Evolutionary conservation across 2,888 invertebrate species (phyloP).

Genomic region (Acrobasis consociella): DNA sequence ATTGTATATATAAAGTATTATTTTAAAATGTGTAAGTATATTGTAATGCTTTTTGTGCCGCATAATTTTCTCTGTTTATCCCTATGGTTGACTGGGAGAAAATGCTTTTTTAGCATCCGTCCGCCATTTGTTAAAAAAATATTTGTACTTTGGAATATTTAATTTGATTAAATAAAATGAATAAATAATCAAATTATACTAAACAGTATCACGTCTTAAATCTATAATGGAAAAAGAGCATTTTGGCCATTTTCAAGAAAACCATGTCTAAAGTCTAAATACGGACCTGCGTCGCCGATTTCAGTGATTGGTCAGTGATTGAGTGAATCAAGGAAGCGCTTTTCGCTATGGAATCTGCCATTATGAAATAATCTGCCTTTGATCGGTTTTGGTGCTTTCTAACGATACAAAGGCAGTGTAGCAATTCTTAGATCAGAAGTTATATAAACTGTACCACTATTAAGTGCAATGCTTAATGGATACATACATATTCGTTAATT

Average conservation of each 20-base stretch:
- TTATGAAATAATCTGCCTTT: slow-evolving; percentile 16
- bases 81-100: no score
- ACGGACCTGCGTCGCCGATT: slow-evolving; percentile 17
- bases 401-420: slow-evolving; percentile 7
- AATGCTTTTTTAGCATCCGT: no score
- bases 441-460: slow-evolving; percentile 15
- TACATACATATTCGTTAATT: not conserved
- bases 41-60: no score
- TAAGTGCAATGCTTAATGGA: not conserved
- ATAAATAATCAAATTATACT: no score
- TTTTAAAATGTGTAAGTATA: no score
- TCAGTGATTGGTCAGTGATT: slow-evolving; percentile 26
- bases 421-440: slow-evolving; percentile 17
- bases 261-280: not conserved
- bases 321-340: slow-evolving; percentile 31
- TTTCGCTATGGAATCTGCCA: slow-evolving; percentile 12
- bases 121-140: no score
- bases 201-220: no score
- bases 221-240: not conserved
- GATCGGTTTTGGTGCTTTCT: slow-evolving; percentile 16
- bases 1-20: no score
- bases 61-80: no score
- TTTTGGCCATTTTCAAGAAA: not conserved
- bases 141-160: no score
- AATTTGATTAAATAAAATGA: no score